Base-by-base conservation (phyloP, 92 coral and sea anemone genomes). In the Pocillopora grandis region DNA sequence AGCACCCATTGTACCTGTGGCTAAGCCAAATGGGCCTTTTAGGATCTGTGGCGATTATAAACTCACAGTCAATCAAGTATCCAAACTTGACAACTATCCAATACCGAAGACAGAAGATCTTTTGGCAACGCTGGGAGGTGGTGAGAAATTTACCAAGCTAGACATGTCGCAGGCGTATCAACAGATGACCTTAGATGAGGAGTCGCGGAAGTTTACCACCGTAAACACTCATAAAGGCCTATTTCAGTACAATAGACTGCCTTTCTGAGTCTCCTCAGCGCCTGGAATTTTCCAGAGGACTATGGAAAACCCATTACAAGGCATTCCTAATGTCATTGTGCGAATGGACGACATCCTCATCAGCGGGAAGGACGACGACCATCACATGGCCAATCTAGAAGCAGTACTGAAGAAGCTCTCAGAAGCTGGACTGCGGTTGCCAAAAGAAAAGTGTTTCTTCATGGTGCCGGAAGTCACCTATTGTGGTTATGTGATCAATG, bases 81-180 rank as follows among this genome's bases (percentile, higher is more conserved):
- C 90, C 36, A 87, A 90, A 71, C 66, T 87, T 21, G 91, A 87
- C 75, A 55, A 92, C 17, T 92, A 92, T 81, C 95, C 95, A 76
- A 66, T 89, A 36, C 90, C 95, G 0, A 83, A 76, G 16, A 76
- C 85, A 35, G 91, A 90, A 27, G 91, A 92, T 68, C 85, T 92
- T 71, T 20, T 76, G 35, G 81, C 89, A 1, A 87, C 90, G 37
- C 90, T 90, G 8, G 87, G 76, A 9, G 89, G 89, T 12, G 91
- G 89, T 70, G 31, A 75, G 14, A 81, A 72, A 37, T 91, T 88
- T 60, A 84, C 85, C 35, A 91, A 91, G 76, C 70, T 88, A 21
- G 94, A 88, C 75, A 79, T 91, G 85, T 88, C 91, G 1, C 91
- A 90, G 55, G 91, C 89, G 17, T 91, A 88, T 63, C 85, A 59